Conservation (phyloP, 2,888 invertebrate genomes). For the Drosophila trichaetosa region DNA sequence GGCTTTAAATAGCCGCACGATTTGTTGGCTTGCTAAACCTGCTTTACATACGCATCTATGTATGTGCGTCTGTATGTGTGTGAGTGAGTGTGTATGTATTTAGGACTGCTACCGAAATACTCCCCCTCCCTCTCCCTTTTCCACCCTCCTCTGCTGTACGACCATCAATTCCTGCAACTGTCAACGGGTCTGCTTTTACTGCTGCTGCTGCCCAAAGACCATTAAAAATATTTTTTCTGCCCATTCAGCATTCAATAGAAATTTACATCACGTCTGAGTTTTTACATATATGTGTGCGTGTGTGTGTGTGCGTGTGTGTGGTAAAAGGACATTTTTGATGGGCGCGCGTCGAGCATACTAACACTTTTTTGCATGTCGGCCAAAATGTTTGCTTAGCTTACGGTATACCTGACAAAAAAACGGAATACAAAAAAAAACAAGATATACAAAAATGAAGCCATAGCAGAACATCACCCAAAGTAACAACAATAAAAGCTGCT, state of each 20-base stretch:
- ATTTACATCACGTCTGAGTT: slow-evolving; percentile 80
- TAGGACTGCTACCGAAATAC: not conserved
- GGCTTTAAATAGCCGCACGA: slow-evolving; percentile 47
- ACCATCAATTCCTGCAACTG: slow-evolving; percentile 54
- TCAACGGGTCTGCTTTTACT: slow-evolving; percentile 48
- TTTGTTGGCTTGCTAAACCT: slow-evolving; percentile 43
- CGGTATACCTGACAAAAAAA: slow-evolving; percentile 64
- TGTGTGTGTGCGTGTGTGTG: slow-evolving; percentile 21
- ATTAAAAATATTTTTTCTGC: slow-evolving; percentile 79
- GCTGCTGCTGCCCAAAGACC: slow-evolving; percentile 62
- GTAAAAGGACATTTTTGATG: slow-evolving; percentile 75
- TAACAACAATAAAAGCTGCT: slow-evolving; percentile 69
- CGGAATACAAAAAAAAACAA: not conserved
- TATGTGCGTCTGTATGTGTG: not conserved
- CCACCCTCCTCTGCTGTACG: not conserved
- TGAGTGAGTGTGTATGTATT: not conserved
- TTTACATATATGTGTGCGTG: slow-evolving; percentile 54
- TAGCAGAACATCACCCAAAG: slow-evolving; percentile 42
- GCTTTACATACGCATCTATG: slow-evolving; percentile 43
- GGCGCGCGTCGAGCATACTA: slow-evolving; percentile 77
- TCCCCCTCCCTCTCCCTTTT: not conserved
- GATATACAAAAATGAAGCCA: slow-evolving; percentile 6
- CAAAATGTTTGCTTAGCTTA: slow-evolving; percentile 72
- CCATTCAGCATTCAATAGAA: slow-evolving; percentile 81
- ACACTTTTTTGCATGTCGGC: slow-evolving; percentile 72